phyloP scores from a whole-genome alignment of 2,113 vertebrate species.

The Sapayoa aenigma region DNA sequence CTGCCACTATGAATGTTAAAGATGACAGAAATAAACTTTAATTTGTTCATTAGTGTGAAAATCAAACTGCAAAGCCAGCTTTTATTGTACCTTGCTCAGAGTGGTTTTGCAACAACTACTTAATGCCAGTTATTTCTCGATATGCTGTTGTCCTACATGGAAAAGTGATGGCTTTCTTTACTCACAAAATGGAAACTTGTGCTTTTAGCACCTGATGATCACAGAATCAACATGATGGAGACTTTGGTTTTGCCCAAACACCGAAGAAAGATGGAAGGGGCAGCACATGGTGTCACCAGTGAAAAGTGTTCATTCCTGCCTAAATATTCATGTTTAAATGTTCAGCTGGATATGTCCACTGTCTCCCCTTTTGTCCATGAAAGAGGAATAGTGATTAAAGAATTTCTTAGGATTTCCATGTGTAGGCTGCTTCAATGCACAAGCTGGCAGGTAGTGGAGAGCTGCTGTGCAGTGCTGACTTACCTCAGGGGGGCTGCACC shows the following conservation, averaged over 20 bases:
- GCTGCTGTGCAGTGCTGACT: not conserved
- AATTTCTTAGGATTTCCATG: not conserved
- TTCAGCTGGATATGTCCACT: not conserved
- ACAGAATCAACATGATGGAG: not conserved
- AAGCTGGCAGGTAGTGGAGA: not conserved
- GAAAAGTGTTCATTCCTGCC: not conserved
- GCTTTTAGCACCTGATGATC: not conserved
- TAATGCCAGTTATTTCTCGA: not conserved
- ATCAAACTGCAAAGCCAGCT: not conserved
- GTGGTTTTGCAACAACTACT: not conserved
- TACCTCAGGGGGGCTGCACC: not conserved
- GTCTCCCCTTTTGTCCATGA: not conserved
- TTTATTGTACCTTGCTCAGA: not conserved
- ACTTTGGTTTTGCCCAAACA: not conserved
- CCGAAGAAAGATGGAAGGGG: not conserved
- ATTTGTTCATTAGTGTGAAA: constrained; percentile 40
- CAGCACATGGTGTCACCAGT: not conserved
- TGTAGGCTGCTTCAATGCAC: not conserved
- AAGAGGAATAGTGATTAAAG: not conserved
- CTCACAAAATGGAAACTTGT: not conserved
- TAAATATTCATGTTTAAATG: not conserved
- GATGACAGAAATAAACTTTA: constrained; percentile 6
- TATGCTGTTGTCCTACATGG: not conserved
- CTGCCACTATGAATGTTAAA: constrained; percentile 35
- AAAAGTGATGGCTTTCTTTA: not conserved